Evolutionary conservation across 2,888 invertebrate species (phyloP).

Genomic region (Rotaria socialis): DNA sequence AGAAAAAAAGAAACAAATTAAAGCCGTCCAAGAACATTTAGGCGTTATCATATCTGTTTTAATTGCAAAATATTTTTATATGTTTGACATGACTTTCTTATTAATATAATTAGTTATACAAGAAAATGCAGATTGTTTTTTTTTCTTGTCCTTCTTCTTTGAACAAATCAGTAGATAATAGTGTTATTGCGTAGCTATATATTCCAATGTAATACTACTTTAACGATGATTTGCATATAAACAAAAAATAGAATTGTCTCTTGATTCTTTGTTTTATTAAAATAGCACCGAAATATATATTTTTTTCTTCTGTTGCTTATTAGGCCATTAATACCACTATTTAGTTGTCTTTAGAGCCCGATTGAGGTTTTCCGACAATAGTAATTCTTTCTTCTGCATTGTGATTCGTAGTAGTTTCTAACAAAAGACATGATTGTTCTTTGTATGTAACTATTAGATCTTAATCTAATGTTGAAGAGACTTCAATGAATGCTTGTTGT

Average conservation of each 20-base stretch:
- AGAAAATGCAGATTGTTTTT: no score
- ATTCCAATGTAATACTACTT: no score
- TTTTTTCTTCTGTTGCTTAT: background rate
- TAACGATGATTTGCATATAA: no score
- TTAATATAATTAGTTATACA: no score
- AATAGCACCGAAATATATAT: background rate
- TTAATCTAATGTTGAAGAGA: background rate
- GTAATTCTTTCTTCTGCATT: background rate
- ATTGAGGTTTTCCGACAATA: background rate
- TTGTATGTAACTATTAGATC: background rate
- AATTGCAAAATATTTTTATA: background rate
- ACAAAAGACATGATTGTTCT: background rate
- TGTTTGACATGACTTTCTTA: background rate
- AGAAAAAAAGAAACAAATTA: background rate
- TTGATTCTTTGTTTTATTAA: background rate
- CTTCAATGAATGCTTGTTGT: background rate
- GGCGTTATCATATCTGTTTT: background rate
- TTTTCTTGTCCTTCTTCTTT: no score
- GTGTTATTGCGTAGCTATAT: no score
- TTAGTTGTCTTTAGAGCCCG: background rate
- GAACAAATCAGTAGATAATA: no score
- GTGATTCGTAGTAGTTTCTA: background rate
- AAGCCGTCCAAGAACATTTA: background rate
- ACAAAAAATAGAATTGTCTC: no score
- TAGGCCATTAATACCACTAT: background rate